Percentiles rank a stretch among this genome's conserved stretches.
Evolutionary conservation across 2,888 invertebrate genomes (phyloP).

Genomic region (Volucella zonaria): DNA sequence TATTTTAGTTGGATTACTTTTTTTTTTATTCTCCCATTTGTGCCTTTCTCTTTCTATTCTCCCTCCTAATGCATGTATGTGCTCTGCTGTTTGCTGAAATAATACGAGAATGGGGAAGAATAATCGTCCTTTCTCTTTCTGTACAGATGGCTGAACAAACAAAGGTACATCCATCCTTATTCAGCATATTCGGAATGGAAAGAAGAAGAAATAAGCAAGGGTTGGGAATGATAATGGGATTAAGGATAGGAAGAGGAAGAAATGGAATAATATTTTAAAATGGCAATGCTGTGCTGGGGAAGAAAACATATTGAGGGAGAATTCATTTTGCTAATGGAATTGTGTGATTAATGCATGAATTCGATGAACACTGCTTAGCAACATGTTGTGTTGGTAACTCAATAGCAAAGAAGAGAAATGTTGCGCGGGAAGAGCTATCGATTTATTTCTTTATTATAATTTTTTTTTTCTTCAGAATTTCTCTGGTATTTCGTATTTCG

Average conservation of each 20-base stretch:
- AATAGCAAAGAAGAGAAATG: slow-evolving; percentile 52
- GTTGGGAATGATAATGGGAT: background rate
- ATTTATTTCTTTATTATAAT: slow-evolving; percentile 9
- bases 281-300: slow-evolving; percentile 44
- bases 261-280: background rate
- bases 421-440: slow-evolving; percentile 64
- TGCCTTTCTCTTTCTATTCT: slow-evolving; percentile 39
- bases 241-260: slow-evolving; percentile 28
- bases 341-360: slow-evolving; percentile 15
- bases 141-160: slow-evolving; percentile 36
- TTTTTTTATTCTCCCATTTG: slow-evolving; percentile 42
- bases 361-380: slow-evolving; percentile 1
- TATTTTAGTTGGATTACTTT: slow-evolving; percentile 32
- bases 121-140: slow-evolving; percentile 66
- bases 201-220: slow-evolving; percentile 28
- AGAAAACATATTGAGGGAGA: slow-evolving; percentile 32
- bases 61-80: slow-evolving; percentile 41
- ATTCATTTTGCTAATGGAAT: slow-evolving; percentile 31
- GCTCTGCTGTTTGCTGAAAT: slow-evolving; percentile 27
- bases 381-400: slow-evolving; percentile 25
- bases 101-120: slow-evolving; percentile 39
- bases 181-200: slow-evolving; percentile 27
- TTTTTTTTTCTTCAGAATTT: slow-evolving; percentile 4
- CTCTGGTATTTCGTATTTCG: slow-evolving; percentile 27
- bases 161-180: slow-evolving; percentile 58